A percentile compares a stretch with the other conserved stretches of the same genome.
Conservation (phyloP, 2,113 vertebrate genomes). For the Triplophysa rosa region DNA sequence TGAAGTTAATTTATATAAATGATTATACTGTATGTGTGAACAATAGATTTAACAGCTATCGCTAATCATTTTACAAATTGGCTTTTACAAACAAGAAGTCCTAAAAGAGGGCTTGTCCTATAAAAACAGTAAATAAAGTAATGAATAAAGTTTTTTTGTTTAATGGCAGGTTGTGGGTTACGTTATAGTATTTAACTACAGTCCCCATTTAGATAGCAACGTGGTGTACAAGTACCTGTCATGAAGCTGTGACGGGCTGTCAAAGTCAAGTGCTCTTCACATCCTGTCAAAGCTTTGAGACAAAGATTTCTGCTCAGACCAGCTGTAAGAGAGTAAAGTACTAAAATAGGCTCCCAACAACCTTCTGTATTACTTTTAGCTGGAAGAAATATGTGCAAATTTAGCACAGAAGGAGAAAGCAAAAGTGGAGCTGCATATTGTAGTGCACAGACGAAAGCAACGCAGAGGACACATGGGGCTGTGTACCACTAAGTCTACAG, state of each 20-base stretch:
- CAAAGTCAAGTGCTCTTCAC: slow-evolving; percentile 18
- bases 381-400: background rate
- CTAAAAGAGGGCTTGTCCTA: no score
- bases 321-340: background rate
- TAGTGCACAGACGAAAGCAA: background rate
- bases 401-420: background rate
- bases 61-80: no score
- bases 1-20: no score
- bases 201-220: no score
- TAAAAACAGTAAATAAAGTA: no score
- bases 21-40: no score
- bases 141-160: no score
- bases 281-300: background rate
- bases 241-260: background rate
- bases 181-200: no score
- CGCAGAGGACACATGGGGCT: slow-evolving; percentile 1
- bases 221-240: background rate
- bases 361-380: background rate
- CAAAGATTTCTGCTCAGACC: slow-evolving; percentile 24
- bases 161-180: no score
- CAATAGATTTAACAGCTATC: no score
- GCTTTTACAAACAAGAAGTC: no score
- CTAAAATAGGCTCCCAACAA: background rate
- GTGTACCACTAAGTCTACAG: slow-evolving; percentile 12
- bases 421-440: background rate